These are phyloP conservation scores for Taeniopygia guttata DNA, from an alignment of 2,797 vertebrate species.

Conservation along the genomic window DNA sequence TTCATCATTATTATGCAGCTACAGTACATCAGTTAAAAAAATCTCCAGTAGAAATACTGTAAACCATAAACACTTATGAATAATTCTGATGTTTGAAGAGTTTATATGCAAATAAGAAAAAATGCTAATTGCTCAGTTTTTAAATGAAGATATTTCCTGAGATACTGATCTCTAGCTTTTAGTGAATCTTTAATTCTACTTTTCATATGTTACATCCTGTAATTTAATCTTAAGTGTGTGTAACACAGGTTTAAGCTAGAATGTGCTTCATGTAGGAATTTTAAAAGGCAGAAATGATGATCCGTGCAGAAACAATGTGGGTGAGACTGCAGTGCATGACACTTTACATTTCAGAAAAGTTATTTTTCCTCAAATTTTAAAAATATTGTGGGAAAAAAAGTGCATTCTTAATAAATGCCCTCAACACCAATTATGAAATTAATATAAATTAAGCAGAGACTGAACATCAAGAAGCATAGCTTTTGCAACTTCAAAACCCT, in stretches of 20 bases:
- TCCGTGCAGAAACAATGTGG: neutral
- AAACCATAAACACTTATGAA: constrained; percentile 18
- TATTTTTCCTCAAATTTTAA: neutral
- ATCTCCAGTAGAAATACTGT: neutral
- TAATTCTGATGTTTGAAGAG: constrained; percentile 46
- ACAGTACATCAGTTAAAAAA: neutral
- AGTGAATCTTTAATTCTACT: constrained; percentile 37
- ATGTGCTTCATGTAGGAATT: constrained; percentile 14
- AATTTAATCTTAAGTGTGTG: constrained; percentile 46
- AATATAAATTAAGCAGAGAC: neutral
- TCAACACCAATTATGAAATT: neutral
- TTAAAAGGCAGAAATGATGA: neutral
- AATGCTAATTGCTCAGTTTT: constrained; percentile 35
- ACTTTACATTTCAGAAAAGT: neutral
- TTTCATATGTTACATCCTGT: neutral
- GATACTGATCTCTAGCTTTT: constrained; percentile 31
- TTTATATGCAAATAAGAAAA: constrained; percentile 34
- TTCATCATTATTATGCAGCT: neutral
- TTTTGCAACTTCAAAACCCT: neutral
- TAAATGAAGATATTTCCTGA: constrained; percentile 11
- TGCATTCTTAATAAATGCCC: neutral
- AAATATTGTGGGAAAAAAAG: neutral
- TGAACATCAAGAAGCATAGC: neutral
- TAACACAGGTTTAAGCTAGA: constrained; percentile 6
- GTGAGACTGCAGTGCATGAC: neutral